These are phyloP conservation scores for Rosalia funebris DNA, from an alignment of 2,888 invertebrate species.

Conservation along the genomic window DNA sequence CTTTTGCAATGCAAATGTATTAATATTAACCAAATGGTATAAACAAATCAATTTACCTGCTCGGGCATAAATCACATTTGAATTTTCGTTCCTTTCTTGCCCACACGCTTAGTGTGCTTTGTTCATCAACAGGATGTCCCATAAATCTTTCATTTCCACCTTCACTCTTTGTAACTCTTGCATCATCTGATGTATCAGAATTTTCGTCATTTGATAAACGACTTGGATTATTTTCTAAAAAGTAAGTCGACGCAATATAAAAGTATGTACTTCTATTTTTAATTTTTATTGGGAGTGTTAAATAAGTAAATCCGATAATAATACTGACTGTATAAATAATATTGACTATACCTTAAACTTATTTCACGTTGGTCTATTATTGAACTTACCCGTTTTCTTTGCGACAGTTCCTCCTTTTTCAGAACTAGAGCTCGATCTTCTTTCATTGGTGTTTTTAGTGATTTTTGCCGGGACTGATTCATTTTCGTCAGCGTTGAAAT, in stretches of 20 bases:
- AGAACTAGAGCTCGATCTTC: conserved; percentile 28
- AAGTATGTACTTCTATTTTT: too few relatives aligned
- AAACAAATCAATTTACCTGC: conserved; percentile 46
- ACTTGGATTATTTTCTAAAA: conserved; percentile 30
- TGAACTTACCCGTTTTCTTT: conserved; percentile 24
- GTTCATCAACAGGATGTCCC: conserved; percentile 33
- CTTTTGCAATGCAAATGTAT: too few relatives aligned
- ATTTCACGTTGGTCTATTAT: not conserved
- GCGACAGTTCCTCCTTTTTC: conserved; percentile 19
- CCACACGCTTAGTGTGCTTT: conserved; percentile 47
- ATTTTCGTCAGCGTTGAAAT: conserved; percentile 48
- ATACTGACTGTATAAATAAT: not conserved
- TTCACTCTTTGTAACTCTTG: not conserved
- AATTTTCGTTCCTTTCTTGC: conserved; percentile 55
- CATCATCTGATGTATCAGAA: not conserved
- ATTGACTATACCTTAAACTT: not conserved
- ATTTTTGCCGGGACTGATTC: conserved; percentile 22
- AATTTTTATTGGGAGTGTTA: too few relatives aligned
- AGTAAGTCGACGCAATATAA: too few relatives aligned
- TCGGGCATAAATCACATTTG: conserved; percentile 56
- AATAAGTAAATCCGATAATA: not conserved
- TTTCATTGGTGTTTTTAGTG: conserved; percentile 14
- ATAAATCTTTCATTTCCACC: conserved; percentile 18
- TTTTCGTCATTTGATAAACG: conserved; percentile 2
- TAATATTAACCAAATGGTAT: too few relatives aligned